Evolutionary conservation across 2,888 invertebrate genomes (phyloP), one percentile per base, ranked within the genome.

Genomic region (Penaeus monodon): DNA sequence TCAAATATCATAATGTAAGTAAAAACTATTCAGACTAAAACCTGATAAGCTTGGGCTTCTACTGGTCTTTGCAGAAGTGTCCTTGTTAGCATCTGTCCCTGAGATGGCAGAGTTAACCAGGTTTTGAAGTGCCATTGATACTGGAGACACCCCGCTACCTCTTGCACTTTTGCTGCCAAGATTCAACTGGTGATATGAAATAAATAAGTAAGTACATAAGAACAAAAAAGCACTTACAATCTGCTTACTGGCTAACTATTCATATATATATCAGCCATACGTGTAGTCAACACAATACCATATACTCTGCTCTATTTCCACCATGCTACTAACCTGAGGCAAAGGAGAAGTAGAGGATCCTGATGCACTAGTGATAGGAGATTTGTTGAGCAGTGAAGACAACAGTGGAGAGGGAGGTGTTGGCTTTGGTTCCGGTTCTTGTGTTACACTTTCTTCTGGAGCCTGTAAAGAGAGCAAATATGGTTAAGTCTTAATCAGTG

Each of bases 361-460:
- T 64, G 82, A 63, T 63, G 44, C 77, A 77, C 27, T 76, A 65
- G 78, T 84, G 78, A 79, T 78, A 12, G 85, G 85, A 49, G 81
- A 87, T 57, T 87, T 83, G 73, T 79, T 87, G 65, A 87, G 82
- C 17, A 87, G 86, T 24, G 82, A 82, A 38, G 86, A 82, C 33
- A 87, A 70, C 29, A 87, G 64, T 20, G 86, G 86, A n/a, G 86
- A 87, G 63, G 86, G 64, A 29, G 86, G 86, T n/a, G 86, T 87
- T 33, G 83, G 83, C 38, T 70, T 86, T 7, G 33, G 74, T 57
- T 86, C 86, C 29, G 66, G 29, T 33, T 82, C 83, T 24, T 77
- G 70, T 65, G 44, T 44, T 22, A 63, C 78, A 64, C 79, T 73
- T 66, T 87, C 86, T 77, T 81, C 86, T 74, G 78, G 79, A 83